Conservation (phyloP, 2,113 vertebrate genomes). For the Epinephelus cyanopodus region DNA sequence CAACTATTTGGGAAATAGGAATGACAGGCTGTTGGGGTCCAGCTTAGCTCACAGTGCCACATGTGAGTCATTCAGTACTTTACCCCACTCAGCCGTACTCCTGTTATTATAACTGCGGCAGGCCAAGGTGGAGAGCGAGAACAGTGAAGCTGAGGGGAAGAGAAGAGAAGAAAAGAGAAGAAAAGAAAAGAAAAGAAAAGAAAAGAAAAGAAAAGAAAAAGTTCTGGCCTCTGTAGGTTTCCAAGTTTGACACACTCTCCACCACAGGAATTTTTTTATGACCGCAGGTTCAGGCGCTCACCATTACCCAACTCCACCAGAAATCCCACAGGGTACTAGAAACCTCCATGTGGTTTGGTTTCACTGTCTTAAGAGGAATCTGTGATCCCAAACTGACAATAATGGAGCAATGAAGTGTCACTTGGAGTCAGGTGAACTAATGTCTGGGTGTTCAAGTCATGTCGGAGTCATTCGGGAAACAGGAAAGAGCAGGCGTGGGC, state of each 20-base stretch:
- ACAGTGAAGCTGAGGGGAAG: conserved; percentile 6
- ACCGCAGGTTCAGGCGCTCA: conserved; percentile 60
- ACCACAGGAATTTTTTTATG: conserved; percentile 62
- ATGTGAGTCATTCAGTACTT: conserved; percentile 54
- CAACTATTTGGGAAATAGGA: conserved; percentile 52
- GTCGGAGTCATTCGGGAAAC: conserved; percentile 40
- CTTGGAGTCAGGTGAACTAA: conserved; percentile 59
- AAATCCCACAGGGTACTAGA: conserved; percentile 60
- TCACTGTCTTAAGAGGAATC: conserved; percentile 67
- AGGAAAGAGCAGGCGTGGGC: background rate
- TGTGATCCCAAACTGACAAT: conserved; percentile 64
- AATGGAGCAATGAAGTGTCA: conserved; percentile 67
- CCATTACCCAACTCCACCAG: conserved; percentile 64
- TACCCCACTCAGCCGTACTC: conserved; percentile 43
- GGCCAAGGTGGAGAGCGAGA: conserved; percentile 33
- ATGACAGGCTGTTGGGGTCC: conserved; percentile 50
- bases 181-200: background rate
- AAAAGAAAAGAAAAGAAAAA: background rate
- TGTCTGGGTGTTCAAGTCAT: conserved; percentile 50
- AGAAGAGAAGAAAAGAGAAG: background rate
- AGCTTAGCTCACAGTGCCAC: conserved; percentile 45
- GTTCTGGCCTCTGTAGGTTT: conserved; percentile 27
- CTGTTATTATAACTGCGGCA: conserved; percentile 51
- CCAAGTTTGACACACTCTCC: conserved; percentile 62
- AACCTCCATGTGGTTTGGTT: conserved; percentile 68